Conservation (phyloP, 2,797 vertebrate genomes). For the Nannoperca australis region DNA sequence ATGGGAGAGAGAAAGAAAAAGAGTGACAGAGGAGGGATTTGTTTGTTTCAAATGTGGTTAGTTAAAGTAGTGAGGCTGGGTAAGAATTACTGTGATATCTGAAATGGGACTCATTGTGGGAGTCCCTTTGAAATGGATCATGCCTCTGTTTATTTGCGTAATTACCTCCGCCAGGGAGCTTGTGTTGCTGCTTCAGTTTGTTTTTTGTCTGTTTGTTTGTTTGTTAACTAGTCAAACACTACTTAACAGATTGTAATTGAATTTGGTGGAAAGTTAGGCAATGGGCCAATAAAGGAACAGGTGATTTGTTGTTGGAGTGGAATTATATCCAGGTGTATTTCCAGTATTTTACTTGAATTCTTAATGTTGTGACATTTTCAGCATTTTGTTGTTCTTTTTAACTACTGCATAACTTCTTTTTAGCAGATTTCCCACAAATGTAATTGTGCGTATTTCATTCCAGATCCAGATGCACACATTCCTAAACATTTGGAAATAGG, state of each 20-base stretch:
- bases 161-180: slow-evolving; percentile 46
- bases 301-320: slow-evolving; percentile 26
- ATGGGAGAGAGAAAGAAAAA: slow-evolving; percentile 23
- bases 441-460: neutral
- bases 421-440: neutral
- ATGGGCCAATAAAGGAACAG: slow-evolving; percentile 3
- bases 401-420: neutral
- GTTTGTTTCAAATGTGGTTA: slow-evolving; percentile 68
- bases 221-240: slow-evolving; percentile 59
- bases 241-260: slow-evolving; percentile 59
- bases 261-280: slow-evolving; percentile 30
- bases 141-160: slow-evolving; percentile 57
- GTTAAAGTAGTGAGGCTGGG: slow-evolving; percentile 58
- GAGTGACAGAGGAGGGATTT: slow-evolving; percentile 49
- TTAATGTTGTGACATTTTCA: neutral
- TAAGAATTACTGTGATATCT: slow-evolving; percentile 54
- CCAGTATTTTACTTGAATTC: neutral
- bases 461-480: neutral
- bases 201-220: slow-evolving; percentile 53
- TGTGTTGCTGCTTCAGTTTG: slow-evolving; percentile 43
- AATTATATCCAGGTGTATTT: neutral
- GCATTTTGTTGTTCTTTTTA: neutral
- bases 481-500: neutral
- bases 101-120: slow-evolving; percentile 45
- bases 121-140: slow-evolving; percentile 65